Base-by-base conservation (phyloP, 2,888 invertebrate genomes). In the Peribatodes rhomboidaria region DNA sequence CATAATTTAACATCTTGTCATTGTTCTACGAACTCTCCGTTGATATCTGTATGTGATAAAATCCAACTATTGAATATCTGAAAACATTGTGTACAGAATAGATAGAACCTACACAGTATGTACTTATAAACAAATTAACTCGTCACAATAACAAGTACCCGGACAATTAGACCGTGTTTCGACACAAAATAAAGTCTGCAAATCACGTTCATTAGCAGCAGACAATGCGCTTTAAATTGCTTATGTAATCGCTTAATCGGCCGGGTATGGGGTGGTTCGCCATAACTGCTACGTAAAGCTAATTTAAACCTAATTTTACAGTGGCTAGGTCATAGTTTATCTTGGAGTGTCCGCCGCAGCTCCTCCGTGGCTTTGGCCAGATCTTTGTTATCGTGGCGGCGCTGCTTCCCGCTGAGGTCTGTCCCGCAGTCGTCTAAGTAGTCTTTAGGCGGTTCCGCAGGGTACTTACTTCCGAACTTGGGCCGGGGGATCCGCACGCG, bases 401-500 rank as follows among this genome's bases (percentile, higher is more conserved):
- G 88, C 71, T 88, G 86, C 71, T 93, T 90, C 56, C 89, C 92
- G 37, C 94, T 88, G 69, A 95, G 92, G 46, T 95, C 90, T 60
- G 94, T 94, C 62, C 87, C 89, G 59, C 65, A 65, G 37, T 96
- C 95, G 69, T 96, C 95, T 75, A 96, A 94, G 85, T 97, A 97
- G 85, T 97, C 97, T 85, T 97, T 96, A 11, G 96, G 96, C 14
- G 96, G 96, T 79, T 96, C 96, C 64, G 93, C 95, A 61, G 96
- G 96, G 76, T 94, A 96, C 79, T 93, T 95, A 74, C 94, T 94
- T 54, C 95, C 96, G 81, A 97, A 97, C 93, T 97, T 97, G 6
- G 97, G 97, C 71, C 97, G 94, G 27, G 97, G 97, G 77, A 97
- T 97, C 76, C 96, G 94, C 69, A 97, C 96, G 74, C 96, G 95